Conservation (phyloP, 2,888 invertebrate species). For the Chrysolina haemoptera region DNA sequence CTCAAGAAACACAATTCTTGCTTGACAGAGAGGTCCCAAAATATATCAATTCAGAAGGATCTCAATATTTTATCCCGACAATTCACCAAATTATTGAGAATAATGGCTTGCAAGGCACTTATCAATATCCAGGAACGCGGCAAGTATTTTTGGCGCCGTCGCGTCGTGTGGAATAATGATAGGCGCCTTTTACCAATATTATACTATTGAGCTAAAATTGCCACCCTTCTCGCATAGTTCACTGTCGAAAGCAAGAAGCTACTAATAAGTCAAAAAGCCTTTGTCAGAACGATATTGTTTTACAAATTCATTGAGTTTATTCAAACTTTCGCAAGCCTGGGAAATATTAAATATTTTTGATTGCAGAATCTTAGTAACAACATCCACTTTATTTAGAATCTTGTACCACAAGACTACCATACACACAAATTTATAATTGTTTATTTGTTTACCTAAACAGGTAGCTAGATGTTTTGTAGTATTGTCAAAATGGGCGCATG, state of each 20-base stretch:
- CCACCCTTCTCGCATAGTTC: neutral
- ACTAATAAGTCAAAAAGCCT: neutral
- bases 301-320: neutral
- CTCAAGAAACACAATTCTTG: too few species aligned
- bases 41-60: too few species aligned
- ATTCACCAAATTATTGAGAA: too few species aligned
- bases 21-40: too few species aligned
- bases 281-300: neutral
- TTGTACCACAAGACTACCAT: neutral
- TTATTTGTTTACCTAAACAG: constrained; percentile 10
- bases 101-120: too few species aligned
- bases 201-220: neutral
- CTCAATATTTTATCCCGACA: too few species aligned
- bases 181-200: too few species aligned
- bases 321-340: neutral
- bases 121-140: too few species aligned
- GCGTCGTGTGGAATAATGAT: too few species aligned
- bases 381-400: neutral
- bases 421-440: neutral
- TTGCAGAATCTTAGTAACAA: neutral
- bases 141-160: too few species aligned
- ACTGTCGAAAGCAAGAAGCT: neutral
- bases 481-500: too few species aligned
- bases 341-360: neutral
- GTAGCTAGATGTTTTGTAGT: too few species aligned